These are phyloP conservation scores for Anagyrus pseudococci DNA, from an alignment of 2,888 invertebrate genomes.

Conservation along the genomic window DNA sequence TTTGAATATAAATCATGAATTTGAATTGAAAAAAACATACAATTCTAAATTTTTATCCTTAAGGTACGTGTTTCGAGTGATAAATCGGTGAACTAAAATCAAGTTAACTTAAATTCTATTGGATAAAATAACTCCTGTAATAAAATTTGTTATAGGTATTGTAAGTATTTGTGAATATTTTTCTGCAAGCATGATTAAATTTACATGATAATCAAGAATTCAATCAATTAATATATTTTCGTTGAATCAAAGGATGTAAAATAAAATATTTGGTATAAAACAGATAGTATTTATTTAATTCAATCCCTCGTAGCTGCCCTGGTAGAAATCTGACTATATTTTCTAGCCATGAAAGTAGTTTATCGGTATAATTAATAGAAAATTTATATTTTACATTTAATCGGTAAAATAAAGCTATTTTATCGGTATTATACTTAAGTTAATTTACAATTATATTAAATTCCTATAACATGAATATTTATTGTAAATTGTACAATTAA, in stretches of 20 bases:
- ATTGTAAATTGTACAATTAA: too few species aligned
- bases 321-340: too few species aligned
- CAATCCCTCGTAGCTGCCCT: too few species aligned
- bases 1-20: neutral
- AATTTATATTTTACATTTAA: too few species aligned
- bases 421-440: too few species aligned
- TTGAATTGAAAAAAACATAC: neutral
- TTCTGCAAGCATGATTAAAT: conserved; percentile 32
- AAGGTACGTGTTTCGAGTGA: neutral
- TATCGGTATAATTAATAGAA: too few species aligned
- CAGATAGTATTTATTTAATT: too few species aligned
- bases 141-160: conserved; percentile 29
- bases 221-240: conserved; percentile 34
- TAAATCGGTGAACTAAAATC: neutral
- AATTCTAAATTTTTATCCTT: neutral
- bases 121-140: conserved; percentile 23
- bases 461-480: too few species aligned
- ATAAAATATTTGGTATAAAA: conserved; percentile 32
- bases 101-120: neutral
- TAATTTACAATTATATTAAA: too few species aligned
- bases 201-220: conserved; percentile 19
- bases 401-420: too few species aligned
- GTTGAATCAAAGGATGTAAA: conserved; percentile 24
- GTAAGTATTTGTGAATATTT: conserved; percentile 38
- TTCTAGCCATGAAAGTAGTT: too few species aligned